Base-by-base conservation (phyloP, 2,797 vertebrate genomes). In the Chaunax sp. region DNA sequence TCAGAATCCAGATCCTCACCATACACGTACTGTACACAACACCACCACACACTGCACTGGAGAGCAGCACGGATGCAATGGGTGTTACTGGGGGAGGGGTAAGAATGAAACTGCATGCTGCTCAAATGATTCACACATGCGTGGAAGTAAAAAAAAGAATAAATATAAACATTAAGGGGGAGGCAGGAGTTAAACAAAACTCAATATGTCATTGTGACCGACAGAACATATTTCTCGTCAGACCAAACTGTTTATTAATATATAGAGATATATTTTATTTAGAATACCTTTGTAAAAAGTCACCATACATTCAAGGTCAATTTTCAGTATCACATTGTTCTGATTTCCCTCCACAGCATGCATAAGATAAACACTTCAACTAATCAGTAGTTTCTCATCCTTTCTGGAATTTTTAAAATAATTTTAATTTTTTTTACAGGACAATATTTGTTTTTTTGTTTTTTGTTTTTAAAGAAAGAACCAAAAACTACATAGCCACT, bases 221-320 rank as follows among this genome's bases (percentile, higher is more conserved):
- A 88, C 85, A 84, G 85, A 90, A 92, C 75, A 90, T 84, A 92
- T 75, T 82, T 91, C 86, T 89, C 81, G 78, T 87, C 90, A 92
- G 90, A 93, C 92, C 84, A 92, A 82, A 89, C 90, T 78, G 87
- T 94, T 94, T 94, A 94, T 94, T 94, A 94, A 94, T 94, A 94
- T 94, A 94, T 93, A 94, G 90, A 94, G 91, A 92, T 94, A 90
- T 93, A 81, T 93, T 93, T 92, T 94, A 93, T 94, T 93, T 90
- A 91, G 89, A 92, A 92, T 93, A 91, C 90, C 89, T 93, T 93
- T 92, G 93, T 94, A 94, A 93, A 95, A 95, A 95, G 90, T 94
- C 93, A 94, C 94, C 93, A 94, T 94, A 95, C 94, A 94, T 94
- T 94, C 93, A 94, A 91, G 83, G 92, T 93, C 92, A 92, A 92